Conservation (phyloP, 2,888 invertebrate genomes). For the Eilema caniola region DNA sequence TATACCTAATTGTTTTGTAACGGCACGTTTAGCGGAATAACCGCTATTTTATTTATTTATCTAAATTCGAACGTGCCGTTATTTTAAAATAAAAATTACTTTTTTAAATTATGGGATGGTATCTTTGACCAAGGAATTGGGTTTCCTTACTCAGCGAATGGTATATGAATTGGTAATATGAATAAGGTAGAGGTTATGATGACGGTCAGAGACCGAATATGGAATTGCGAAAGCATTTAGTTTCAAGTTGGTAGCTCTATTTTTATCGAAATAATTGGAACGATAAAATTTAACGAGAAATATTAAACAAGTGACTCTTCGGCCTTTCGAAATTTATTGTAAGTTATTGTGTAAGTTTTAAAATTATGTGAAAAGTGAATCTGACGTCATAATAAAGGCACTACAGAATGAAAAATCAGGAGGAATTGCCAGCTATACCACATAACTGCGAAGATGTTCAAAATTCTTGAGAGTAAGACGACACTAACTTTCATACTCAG, state of each 20-base stretch:
- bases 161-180: slow-evolving; percentile 7
- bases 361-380: slow-evolving; percentile 15
- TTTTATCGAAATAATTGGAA: slow-evolving; percentile 58
- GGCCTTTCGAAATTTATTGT: slow-evolving; percentile 60
- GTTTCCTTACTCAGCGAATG: no score
- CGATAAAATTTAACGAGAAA: slow-evolving; percentile 55
- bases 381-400: slow-evolving; percentile 17
- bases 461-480: neutral
- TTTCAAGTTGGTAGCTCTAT: slow-evolving; percentile 34
- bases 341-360: slow-evolving; percentile 33
- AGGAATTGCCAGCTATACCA: neutral
- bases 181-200: slow-evolving; percentile 20
- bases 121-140: no score
- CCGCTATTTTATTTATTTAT: neutral
- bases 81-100: slow-evolving; percentile 15
- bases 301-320: slow-evolving; percentile 56
- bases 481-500: no score
- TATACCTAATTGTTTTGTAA: slow-evolving; percentile 23
- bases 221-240: slow-evolving; percentile 31
- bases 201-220: slow-evolving; percentile 37
- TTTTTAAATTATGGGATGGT: slow-evolving; percentile 11
- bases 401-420: neutral
- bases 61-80: slow-evolving; percentile 19
- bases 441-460: neutral
- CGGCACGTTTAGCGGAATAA: slow-evolving; percentile 25